Percentiles rank a stretch among this genome's conserved stretches.
These are phyloP conservation scores for Parus major DNA, from an alignment of 2,113 vertebrate species.

Conservation along the genomic window DNA sequence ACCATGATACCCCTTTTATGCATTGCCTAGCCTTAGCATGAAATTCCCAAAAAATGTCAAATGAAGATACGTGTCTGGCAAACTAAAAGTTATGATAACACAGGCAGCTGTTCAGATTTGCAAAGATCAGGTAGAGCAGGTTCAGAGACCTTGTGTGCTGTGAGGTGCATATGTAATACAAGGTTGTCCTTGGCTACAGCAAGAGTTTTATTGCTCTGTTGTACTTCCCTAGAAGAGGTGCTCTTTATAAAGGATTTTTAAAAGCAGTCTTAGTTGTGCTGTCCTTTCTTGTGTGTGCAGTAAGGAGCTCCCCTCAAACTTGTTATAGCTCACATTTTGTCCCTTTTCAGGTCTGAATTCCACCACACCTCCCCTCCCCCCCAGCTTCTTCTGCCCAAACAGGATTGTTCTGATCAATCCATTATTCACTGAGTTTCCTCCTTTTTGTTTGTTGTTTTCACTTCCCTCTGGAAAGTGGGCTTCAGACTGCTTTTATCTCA, in stretches of 20 bases:
- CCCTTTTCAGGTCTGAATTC: background rate
- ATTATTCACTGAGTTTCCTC: background rate
- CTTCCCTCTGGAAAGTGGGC: background rate
- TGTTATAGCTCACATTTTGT: background rate
- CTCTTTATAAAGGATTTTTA: background rate
- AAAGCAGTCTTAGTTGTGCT: background rate
- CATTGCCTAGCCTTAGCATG: background rate
- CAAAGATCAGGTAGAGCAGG: slow-evolving; percentile 3
- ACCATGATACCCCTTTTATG: background rate
- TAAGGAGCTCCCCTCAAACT: background rate
- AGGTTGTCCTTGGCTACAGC: background rate
- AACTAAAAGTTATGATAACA: background rate
- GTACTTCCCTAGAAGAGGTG: background rate
- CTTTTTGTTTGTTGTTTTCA: background rate
- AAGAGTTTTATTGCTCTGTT: background rate
- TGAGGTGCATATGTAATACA: background rate
- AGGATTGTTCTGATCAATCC: background rate
- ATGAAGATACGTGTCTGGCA: background rate
- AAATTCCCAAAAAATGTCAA: background rate
- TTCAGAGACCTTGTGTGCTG: background rate
- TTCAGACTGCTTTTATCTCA: background rate
- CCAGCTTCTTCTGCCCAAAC: background rate
- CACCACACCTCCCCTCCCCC: fast-evolving
- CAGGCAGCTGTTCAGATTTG: background rate
- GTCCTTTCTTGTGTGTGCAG: background rate